A percentile compares a stretch with the other conserved stretches of the same genome.
Evolutionary conservation across 2,888 invertebrate species (phyloP).

Genomic region (Dolomedes plantarius): DNA sequence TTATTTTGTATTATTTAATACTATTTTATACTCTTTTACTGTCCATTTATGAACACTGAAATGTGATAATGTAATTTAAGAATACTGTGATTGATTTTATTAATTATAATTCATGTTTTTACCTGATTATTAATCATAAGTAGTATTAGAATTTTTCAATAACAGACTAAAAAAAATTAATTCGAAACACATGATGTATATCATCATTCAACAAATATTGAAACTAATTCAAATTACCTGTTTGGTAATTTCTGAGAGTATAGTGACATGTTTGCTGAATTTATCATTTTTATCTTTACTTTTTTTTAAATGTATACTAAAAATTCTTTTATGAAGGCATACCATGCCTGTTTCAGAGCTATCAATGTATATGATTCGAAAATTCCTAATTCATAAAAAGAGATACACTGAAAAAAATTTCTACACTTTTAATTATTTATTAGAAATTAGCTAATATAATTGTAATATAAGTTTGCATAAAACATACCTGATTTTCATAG

Average conservation of each 20-base stretch:
- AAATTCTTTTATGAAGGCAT: too few species aligned
- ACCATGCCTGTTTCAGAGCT: too few species aligned
- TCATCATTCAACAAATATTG: neutral
- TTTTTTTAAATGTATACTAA: too few species aligned
- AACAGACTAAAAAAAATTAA: too few species aligned
- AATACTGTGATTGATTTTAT: conserved; percentile 3
- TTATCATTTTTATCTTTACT: too few species aligned
- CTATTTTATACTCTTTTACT: neutral
- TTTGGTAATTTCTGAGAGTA: neutral
- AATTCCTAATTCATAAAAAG: too few species aligned
- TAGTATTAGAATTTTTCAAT: neutral
- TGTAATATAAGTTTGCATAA: too few species aligned
- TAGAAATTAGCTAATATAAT: too few species aligned
- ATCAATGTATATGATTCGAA: too few species aligned
- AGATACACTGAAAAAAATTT: too few species aligned
- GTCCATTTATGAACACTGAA: neutral
- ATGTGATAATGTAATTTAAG: neutral
- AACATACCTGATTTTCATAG: too few species aligned
- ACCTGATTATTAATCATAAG: neutral
- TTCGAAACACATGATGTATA: neutral
- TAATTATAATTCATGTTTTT: neutral
- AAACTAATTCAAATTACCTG: neutral
- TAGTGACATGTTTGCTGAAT: neutral
- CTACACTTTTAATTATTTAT: too few species aligned
- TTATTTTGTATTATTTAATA: neutral